Evolutionary conservation across 2,113 vertebrate species (phyloP), one percentile per base, ranked within the genome.

Genomic region (Takifugu flavidus): DNA sequence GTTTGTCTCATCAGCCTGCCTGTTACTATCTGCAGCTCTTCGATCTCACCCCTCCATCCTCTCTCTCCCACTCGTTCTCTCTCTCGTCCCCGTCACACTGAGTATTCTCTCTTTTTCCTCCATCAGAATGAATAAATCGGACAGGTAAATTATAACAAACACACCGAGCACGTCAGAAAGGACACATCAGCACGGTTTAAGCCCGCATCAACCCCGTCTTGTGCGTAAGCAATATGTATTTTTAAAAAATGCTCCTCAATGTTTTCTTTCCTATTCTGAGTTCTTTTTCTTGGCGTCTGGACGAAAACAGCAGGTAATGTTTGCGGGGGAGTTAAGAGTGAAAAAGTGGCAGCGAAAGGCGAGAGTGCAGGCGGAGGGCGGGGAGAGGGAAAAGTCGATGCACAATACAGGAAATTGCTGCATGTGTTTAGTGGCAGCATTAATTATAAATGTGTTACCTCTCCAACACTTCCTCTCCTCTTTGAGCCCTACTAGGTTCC

Each of bases 241-340:
- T 47, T 15, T 65, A 25, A 20, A 44, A 50, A 13, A 14, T 59
- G 11, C 60, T 69, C 50, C 57, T 56, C 62, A 0, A 55, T 27
- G 54, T 63, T 29, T 59, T 62, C 56, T 59, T 60, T 53, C 42
- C 59, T 55, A 15, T 13, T 51, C 25, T 65, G 43, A 6, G 52
- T 72, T 63, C 56, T 59, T 64, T 63, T 74, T 73, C 58, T 71
- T 70, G 42, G 72, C 45, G 71, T 79, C 73, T 79, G 69, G 69
- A 53, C 59, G 55, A 75, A 76, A 85, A 77, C 75, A 75, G 75
- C 64, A 72, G 75, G 75, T 61, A 56, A 7, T 73, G 58, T 79
- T 79, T 81, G 82, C 20, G 72, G 70, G 69, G 79, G 79, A 82
- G 82, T 75, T 44, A 25, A 58, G 59, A 72, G 70, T 59, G 70